These are phyloP conservation scores for Mionectes olivaceus DNA, from an alignment of 2,797 vertebrate genomes.

Conservation along the genomic window DNA sequence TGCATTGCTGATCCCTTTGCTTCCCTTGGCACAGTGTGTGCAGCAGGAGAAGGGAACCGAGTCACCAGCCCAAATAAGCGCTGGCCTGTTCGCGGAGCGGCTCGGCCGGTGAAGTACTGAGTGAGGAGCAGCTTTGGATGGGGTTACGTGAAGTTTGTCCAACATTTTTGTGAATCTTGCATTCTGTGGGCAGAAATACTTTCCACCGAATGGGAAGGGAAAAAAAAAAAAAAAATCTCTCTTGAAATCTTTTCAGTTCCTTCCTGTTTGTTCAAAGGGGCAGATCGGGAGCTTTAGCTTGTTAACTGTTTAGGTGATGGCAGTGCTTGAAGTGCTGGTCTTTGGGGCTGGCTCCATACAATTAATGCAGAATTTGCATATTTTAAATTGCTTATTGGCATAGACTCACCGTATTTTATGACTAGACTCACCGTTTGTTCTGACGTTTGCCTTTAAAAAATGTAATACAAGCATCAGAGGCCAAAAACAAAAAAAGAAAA, in stretches of 20 bases:
- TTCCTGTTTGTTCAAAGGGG: constrained; percentile 45
- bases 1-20: background rate
- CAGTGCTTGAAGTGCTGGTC: background rate
- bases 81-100: background rate
- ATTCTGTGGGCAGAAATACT: constrained; percentile 62
- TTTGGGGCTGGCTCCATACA: constrained; percentile 27
- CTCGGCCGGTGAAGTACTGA: background rate
- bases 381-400: background rate
- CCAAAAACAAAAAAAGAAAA: background rate
- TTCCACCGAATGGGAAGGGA: constrained; percentile 13
- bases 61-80: background rate
- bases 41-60: background rate
- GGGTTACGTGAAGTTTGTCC: constrained; percentile 9
- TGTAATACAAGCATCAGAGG: background rate
- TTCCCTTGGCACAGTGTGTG: background rate
- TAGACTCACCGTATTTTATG: background rate
- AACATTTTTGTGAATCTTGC: constrained; percentile 49
- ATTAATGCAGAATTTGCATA: background rate
- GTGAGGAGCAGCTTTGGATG: constrained; percentile 9
- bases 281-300: background rate
- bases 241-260: constrained; percentile 16
- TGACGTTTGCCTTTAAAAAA: constrained; percentile 19
- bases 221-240: background rate
- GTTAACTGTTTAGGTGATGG: background rate
- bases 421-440: background rate